phyloP scores from a whole-genome alignment of 2,113 vertebrate species.

The Columba livia region DNA sequence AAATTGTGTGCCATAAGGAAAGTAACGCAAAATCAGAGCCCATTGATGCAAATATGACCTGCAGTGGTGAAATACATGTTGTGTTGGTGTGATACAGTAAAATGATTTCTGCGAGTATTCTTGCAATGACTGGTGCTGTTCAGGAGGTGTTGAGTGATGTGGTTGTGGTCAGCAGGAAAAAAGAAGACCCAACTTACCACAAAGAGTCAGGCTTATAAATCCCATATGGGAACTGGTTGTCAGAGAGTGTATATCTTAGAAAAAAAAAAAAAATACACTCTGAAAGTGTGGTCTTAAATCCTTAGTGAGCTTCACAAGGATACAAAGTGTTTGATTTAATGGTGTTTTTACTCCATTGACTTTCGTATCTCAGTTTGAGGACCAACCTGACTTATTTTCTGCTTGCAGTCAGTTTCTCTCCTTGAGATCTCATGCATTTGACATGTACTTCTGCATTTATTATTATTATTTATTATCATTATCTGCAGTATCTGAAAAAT shows the following conservation, averaged over 20 bases:
- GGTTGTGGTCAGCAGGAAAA: background rate
- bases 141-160: background rate
- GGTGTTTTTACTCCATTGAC: slow-evolving; percentile 1
- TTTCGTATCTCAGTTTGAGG: slow-evolving; percentile 21
- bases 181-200: background rate
- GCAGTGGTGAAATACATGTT: background rate
- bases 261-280: rapidly evolving
- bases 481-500: slow-evolving; percentile 22
- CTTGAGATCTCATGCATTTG: background rate
- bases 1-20: background rate
- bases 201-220: background rate
- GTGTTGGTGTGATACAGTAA: background rate
- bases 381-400: background rate
- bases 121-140: background rate
- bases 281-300: background rate
- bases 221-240: background rate
- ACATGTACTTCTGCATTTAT: background rate
- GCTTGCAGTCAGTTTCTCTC: background rate
- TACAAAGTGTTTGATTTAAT: slow-evolving; percentile 9
- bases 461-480: slow-evolving; percentile 46
- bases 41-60: background rate
- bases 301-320: background rate
- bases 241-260: background rate
- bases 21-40: background rate
- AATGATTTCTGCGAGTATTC: background rate